phyloP scores from a whole-genome alignment of 2,888 invertebrate species.

The Actias luna region DNA sequence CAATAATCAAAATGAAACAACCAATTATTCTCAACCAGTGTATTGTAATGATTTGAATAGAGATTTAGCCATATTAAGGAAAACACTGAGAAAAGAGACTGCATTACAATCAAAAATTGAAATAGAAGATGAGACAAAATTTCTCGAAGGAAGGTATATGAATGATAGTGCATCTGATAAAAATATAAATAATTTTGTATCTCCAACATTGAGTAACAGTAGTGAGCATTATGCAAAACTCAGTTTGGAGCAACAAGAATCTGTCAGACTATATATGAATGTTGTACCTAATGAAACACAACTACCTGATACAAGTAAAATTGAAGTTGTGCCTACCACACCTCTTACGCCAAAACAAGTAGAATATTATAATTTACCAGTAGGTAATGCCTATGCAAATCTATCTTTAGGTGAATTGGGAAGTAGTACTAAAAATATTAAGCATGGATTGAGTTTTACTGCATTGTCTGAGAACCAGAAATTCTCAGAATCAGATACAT shows the following conservation, averaged over 20 bases:
- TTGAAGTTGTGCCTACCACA: constrained; percentile 55
- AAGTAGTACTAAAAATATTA: constrained; percentile 53
- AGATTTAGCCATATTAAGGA: constrained; percentile 69
- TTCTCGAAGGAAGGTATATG: constrained; percentile 60
- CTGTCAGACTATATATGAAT: constrained; percentile 71
- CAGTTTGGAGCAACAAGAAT: constrained; percentile 64
- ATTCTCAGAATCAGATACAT: constrained; percentile 71
- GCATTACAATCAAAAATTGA: constrained; percentile 64
- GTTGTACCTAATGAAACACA: constrained; percentile 54
- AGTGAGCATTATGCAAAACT: constrained; percentile 77
- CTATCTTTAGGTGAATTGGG: constrained; percentile 61
- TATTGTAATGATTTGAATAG: constrained; percentile 72
- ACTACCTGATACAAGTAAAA: constrained; percentile 44
- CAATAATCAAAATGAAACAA: constrained; percentile 64
- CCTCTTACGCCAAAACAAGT: constrained; percentile 67
- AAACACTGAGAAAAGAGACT: constrained; percentile 58
- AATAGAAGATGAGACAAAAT: constrained; percentile 67
- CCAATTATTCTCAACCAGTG: constrained; percentile 53
- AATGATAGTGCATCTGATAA: constrained; percentile 45
- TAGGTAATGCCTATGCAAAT: constrained; percentile 70
- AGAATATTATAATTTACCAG: constrained; percentile 64
- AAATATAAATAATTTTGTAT: constrained; percentile 47
- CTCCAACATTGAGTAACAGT: constrained; percentile 69
- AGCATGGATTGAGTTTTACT: constrained; percentile 44
- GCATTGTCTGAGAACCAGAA: constrained; percentile 54